These are phyloP conservation scores for Apodemus agrarius DNA, from an alignment of 2,797 vertebrate species.

Conservation along the genomic window DNA sequence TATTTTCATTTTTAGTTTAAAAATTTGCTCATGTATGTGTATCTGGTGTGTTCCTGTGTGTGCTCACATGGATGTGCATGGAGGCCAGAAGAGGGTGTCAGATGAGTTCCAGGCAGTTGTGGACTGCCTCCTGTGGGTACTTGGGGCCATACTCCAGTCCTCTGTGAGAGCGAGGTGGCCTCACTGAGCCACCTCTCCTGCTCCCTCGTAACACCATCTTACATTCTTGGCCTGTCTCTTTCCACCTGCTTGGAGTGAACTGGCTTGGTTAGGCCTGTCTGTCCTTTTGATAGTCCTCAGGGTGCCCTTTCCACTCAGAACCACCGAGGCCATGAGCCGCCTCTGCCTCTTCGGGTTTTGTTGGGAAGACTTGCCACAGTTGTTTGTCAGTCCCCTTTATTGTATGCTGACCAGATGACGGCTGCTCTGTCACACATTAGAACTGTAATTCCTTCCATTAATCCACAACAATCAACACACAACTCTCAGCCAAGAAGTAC, in stretches of 20 bases:
- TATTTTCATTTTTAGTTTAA: not conserved
- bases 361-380: not conserved
- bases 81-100: not conserved
- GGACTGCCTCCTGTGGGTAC: not conserved
- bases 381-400: not conserved
- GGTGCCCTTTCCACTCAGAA: not conserved
- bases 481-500: not conserved
- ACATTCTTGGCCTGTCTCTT: not conserved
- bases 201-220: not conserved
- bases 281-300: not conserved
- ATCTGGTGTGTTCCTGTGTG: not conserved
- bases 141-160: not conserved
- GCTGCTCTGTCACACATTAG: not conserved
- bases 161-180: not conserved
- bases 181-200: not conserved
- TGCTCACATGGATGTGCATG: not conserved
- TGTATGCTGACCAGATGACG: not conserved
- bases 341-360: not conserved
- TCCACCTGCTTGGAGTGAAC: not conserved
- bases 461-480: constrained; percentile 20
- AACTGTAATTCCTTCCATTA: not conserved
- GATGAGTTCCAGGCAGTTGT: not conserved
- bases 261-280: not conserved
- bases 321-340: not conserved
- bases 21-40: not conserved